Evolutionary conservation across 2,888 invertebrate genomes (phyloP).

Genomic region (Oasisia sp.): DNA sequence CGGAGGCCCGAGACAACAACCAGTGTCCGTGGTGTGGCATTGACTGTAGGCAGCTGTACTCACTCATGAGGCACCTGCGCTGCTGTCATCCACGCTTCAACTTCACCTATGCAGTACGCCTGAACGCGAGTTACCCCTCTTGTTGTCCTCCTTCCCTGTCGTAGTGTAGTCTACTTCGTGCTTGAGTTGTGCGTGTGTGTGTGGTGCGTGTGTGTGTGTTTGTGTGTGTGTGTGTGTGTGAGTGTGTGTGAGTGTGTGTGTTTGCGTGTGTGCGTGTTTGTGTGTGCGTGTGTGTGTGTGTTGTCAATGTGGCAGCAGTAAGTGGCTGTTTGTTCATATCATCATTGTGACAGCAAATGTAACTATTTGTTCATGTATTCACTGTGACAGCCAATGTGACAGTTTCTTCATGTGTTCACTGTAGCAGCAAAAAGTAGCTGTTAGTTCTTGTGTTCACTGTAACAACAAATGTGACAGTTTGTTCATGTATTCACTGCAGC

Average conservation of each 20-base stretch:
- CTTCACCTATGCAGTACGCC: slow-evolving; percentile 86
- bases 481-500: not conserved
- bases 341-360: no score
- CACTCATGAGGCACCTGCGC: slow-evolving; percentile 91
- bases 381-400: no score
- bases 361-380: not conserved
- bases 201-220: no score
- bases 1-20: slow-evolving; percentile 91
- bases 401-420: not conserved
- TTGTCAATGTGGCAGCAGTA: no score
- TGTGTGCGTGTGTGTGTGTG: not conserved
- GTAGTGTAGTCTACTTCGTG: not conserved
- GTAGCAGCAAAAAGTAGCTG: not conserved
- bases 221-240: no score
- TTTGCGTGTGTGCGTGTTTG: not conserved
- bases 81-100: slow-evolving; percentile 92
- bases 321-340: not conserved
- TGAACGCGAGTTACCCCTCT: not conserved
- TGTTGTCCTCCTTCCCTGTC: slow-evolving; percentile 14
- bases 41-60: slow-evolving; percentile 87
- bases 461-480: not conserved
- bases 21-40: slow-evolving; percentile 96
- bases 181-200: no score
- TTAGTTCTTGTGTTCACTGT: not conserved
- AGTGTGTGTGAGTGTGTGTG: not conserved